Base-by-base conservation (phyloP, 2,888 invertebrate genomes). In the Mythimna lalbum region DNA sequence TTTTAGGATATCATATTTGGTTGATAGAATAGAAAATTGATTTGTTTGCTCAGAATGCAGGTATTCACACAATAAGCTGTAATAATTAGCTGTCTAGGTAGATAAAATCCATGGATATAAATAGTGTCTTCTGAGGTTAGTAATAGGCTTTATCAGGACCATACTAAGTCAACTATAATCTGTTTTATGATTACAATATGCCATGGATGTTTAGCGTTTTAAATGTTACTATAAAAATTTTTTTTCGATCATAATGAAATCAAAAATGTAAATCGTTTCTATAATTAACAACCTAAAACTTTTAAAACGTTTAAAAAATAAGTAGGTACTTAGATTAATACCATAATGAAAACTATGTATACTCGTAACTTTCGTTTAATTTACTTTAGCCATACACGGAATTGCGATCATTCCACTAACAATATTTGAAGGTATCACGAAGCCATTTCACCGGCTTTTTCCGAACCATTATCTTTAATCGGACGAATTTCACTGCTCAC, bases 391-490 rank as follows among this genome's bases (percentile, higher is more conserved):
- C 39, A 53, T 68, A 53, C 62, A 39, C 39, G 21, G 23, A 67
- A 67, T 68, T 49, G 33, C n/a, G 23, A 31, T 65, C 59, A 56
- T 79, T 75, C 55, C 33, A 62, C 27, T 60, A 69, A 79, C 27
- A 69, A 66, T 64, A 36, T 69, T 74, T 64, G 64, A 65, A 47
- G 56, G 33, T 63, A 36, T 70, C 64, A 70, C 55, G 14, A 19
- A 62, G 39, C n/a, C 64, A 39, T 65, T 59, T 39, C 52, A 66
- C 52, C 17, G 49, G 63, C 63, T 56, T 71, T 67, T 68, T 71
- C 49, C 57, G 31, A 39, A 55, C 43, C 71, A 71, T 76, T 71
- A 68, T 80, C 63, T 76, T 69, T 80, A 68, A 79, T 75, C 64
- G 23, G 56, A 56, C 63, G 49, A 76, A 80, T 71, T 71, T 79